phyloP scores from a whole-genome alignment of 1,140 invertebrate genomes.

The Helicorthomorpha holstii region DNA sequence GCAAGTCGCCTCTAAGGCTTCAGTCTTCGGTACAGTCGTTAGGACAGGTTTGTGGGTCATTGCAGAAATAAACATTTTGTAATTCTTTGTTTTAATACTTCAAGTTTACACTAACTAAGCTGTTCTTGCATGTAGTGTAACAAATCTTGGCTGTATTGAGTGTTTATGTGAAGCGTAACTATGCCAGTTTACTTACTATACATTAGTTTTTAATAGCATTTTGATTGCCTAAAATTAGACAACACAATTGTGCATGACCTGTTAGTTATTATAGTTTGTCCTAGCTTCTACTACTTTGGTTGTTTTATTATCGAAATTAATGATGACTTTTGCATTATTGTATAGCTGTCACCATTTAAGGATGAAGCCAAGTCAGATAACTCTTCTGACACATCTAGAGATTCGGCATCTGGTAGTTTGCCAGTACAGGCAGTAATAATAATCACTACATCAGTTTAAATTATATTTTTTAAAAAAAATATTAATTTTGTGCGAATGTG shows the following conservation, averaged over 20 bases:
- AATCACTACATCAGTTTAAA: not conserved
- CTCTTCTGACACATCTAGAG: not conserved
- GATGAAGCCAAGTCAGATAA: not conserved
- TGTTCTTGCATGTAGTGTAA: no score
- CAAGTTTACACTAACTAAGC: no score
- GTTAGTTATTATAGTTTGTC: no score
- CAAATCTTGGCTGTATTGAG: no score
- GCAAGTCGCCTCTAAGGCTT: not conserved
- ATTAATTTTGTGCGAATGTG: not conserved
- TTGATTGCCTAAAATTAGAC: no score
- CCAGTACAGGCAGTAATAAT: not conserved
- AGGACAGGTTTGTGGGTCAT: not conserved
- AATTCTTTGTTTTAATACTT: not conserved
- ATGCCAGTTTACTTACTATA: not conserved
- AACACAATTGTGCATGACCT: no score
- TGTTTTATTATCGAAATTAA: not conserved
- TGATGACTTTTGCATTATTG: not conserved
- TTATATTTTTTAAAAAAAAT: not conserved
- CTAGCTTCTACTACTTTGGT: no score
- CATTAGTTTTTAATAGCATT: not conserved
- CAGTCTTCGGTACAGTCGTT: not conserved
- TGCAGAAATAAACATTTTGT: no score
- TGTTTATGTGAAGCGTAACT: no score
- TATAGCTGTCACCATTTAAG: not conserved
- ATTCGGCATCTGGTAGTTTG: not conserved